Conservation (phyloP, 2,113 vertebrate genomes). For the Stegastes partitus region DNA sequence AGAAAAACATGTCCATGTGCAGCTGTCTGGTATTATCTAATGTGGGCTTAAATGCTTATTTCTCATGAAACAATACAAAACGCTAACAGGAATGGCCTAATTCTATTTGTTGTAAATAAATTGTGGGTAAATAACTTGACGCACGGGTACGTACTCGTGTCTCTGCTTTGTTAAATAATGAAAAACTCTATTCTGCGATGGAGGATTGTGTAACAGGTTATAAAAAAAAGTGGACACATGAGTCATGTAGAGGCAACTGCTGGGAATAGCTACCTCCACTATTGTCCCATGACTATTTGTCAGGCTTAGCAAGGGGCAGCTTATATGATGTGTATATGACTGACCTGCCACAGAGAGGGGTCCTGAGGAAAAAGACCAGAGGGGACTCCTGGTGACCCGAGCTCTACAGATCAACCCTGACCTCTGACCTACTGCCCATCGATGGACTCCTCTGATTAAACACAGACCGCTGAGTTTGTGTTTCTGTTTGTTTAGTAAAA, state of each 20-base stretch:
- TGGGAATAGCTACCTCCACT: constrained; percentile 5
- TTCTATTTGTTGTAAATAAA: constrained; percentile 15
- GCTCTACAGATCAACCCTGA: constrained; percentile 46
- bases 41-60: not conserved
- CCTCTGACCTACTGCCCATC: constrained; percentile 47
- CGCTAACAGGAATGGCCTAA: constrained; percentile 1
- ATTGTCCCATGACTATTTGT: constrained; percentile 63
- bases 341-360: constrained; percentile 57
- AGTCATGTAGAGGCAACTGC: not conserved
- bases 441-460: constrained; percentile 18
- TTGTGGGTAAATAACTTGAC: not conserved
- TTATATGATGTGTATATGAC: constrained; percentile 31
- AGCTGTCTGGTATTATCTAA: constrained; percentile 37
- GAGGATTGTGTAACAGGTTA: constrained; percentile 6
- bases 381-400: constrained; percentile 33
- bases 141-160: not conserved
- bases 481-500: constrained; percentile 5
- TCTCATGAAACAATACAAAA: constrained; percentile 29
- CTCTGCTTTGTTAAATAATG: constrained; percentile 14
- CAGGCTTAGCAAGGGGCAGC: constrained; percentile 42
- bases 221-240: constrained; percentile 30
- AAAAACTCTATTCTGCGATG: not conserved
- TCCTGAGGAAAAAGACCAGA: constrained; percentile 61
- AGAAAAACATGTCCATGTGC: constrained; percentile 53
- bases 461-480: not conserved